These are phyloP conservation scores for Discoglossus pictus DNA, from an alignment of 2,797 vertebrate species.

Conservation along the genomic window DNA sequence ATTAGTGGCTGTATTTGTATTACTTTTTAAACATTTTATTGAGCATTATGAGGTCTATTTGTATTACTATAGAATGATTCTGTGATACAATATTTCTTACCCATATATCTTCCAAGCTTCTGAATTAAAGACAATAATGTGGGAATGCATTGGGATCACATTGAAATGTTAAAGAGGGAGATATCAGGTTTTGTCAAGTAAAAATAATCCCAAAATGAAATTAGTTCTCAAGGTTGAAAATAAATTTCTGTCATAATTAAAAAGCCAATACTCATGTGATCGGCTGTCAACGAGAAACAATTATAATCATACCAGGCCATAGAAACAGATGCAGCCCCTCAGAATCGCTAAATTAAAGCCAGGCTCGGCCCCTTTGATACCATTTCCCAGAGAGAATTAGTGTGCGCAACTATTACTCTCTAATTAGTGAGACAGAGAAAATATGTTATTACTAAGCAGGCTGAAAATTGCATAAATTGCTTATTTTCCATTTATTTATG, in stretches of 20 bases:
- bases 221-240: slow-evolving; percentile 63
- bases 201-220: slow-evolving; percentile 60
- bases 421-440: slow-evolving; percentile 63
- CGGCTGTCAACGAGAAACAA: slow-evolving; percentile 61
- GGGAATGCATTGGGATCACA: background rate
- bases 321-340: slow-evolving; percentile 65
- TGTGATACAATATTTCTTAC: too few species aligned
- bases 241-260: slow-evolving; percentile 68
- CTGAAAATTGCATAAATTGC: slow-evolving; percentile 1
- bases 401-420: slow-evolving; percentile 48
- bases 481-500: slow-evolving; percentile 13
- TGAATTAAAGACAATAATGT: too few species aligned
- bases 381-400: slow-evolving; percentile 50
- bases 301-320: slow-evolving; percentile 57
- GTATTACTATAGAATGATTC: background rate
- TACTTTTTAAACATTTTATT: background rate
- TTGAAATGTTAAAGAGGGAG: slow-evolving; percentile 14
- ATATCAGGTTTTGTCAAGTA: slow-evolving; percentile 28
- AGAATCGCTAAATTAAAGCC: slow-evolving; percentile 60
- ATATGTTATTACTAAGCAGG: slow-evolving; percentile 55
- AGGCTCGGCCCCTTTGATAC: slow-evolving; percentile 58
- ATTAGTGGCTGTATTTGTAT: too few species aligned
- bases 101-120: too few species aligned
- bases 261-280: slow-evolving; percentile 56
- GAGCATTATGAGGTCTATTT: background rate